These are phyloP conservation scores for Ennomos fuscantarius DNA, from an alignment of 2,888 invertebrate species.

Conservation along the genomic window DNA sequence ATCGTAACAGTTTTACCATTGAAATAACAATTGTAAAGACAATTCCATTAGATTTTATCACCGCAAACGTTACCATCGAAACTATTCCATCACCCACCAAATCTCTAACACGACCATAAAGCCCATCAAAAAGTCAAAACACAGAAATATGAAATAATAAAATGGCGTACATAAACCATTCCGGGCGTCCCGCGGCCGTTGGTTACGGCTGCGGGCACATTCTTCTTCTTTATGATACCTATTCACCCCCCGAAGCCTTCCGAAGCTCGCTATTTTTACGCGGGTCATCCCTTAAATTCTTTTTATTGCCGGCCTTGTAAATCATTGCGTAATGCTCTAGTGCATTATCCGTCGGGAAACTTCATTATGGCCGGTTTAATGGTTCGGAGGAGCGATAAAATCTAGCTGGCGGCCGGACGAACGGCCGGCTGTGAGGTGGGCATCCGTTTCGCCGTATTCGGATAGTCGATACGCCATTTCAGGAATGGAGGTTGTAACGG, in stretches of 20 bases:
- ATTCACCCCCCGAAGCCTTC: conserved; percentile 45
- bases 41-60: conserved; percentile 3
- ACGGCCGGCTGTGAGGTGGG: conserved; percentile 44
- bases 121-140: conserved; percentile 45
- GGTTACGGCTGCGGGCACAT: conserved; percentile 64
- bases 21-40: neutral
- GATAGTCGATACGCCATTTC: conserved; percentile 37
- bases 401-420: conserved; percentile 69
- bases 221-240: conserved; percentile 78
- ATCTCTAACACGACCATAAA: conserved; percentile 31
- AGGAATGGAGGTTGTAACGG: conserved; percentile 4
- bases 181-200: conserved; percentile 50
- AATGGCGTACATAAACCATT: conserved; percentile 52
- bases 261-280: conserved; percentile 67
- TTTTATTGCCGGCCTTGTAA: conserved; percentile 84
- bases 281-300: conserved; percentile 84
- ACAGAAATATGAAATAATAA: conserved; percentile 64
- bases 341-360: conserved; percentile 83
- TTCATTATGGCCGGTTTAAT: conserved; percentile 85
- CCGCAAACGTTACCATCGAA: neutral
- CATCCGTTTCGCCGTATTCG: conserved; percentile 41
- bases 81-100: conserved; percentile 14
- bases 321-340: conserved; percentile 83
- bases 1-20: neutral
- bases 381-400: conserved; percentile 84